Conservation (phyloP, 2,113 vertebrate genomes). For the Aptenodytes forsteri region DNA sequence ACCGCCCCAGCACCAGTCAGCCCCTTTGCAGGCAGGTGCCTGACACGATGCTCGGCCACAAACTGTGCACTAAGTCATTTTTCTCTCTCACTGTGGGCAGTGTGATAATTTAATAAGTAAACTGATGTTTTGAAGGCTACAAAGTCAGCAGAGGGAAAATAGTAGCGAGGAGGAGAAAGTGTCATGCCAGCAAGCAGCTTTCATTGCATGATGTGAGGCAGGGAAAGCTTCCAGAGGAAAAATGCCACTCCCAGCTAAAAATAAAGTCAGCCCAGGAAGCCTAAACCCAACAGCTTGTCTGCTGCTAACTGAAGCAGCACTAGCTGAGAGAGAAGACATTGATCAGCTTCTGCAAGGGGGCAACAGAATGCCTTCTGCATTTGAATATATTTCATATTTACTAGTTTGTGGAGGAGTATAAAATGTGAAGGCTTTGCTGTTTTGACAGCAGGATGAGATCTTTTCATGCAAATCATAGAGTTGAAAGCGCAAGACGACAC, state of each 20-base stretch:
- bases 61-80: neutral
- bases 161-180: neutral
- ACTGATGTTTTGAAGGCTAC: slow-evolving; percentile 15
- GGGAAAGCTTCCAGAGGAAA: slow-evolving; percentile 52
- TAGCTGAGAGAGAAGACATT: neutral
- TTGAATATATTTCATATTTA: slow-evolving; percentile 17
- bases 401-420: neutral
- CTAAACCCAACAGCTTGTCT: slow-evolving; percentile 29
- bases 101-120: slow-evolving; percentile 15
- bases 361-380: neutral
- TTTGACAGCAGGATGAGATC: slow-evolving; percentile 4
- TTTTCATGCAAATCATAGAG: neutral
- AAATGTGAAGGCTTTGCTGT: neutral
- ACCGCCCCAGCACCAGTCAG: neutral
- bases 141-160: neutral
- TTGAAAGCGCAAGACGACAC: neutral
- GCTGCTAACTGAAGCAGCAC: neutral
- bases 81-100: neutral
- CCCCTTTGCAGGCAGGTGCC: neutral
- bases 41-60: rapidly evolving
- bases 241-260: slow-evolving; percentile 40
- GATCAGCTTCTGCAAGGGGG: slow-evolving; percentile 3
- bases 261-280: slow-evolving; percentile 35
- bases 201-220: neutral
- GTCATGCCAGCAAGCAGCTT: neutral